These are phyloP conservation scores for Trilocha varians DNA, from an alignment of 2,888 invertebrate species.

Conservation along the genomic window DNA sequence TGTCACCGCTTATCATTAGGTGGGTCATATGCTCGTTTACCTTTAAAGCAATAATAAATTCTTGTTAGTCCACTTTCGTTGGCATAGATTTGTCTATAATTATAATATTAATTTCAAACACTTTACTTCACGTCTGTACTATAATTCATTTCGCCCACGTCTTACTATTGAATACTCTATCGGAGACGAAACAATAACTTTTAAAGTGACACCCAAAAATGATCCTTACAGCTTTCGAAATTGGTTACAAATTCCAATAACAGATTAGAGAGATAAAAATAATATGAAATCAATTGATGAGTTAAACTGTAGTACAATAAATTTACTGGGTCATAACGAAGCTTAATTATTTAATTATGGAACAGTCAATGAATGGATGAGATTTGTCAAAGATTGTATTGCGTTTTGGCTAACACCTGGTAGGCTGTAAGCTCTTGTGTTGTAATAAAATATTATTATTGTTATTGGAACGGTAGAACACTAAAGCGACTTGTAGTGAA, in stretches of 20 bases:
- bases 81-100: too few species aligned
- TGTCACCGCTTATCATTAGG: neutral
- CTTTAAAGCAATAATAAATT: too few species aligned
- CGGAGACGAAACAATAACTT: slow-evolving; percentile 10
- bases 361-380: neutral
- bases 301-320: neutral
- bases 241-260: too few species aligned
- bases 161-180: slow-evolving; percentile 19
- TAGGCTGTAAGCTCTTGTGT: too few species aligned
- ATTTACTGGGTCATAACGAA: neutral
- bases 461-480: too few species aligned
- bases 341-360: neutral
- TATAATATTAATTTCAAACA: too few species aligned
- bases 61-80: too few species aligned
- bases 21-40: neutral
- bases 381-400: neutral
- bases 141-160: slow-evolving; percentile 20
- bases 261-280: neutral
- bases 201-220: slow-evolving; percentile 3
- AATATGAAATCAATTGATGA: neutral
- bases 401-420: too few species aligned
- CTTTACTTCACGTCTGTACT: slow-evolving; percentile 15
- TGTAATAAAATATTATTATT: too few species aligned
- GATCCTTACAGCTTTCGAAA: too few species aligned
- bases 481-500: too few species aligned